phyloP scores from a whole-genome alignment of 2,113 vertebrate genomes.

The Leptodactylus fuscus region DNA sequence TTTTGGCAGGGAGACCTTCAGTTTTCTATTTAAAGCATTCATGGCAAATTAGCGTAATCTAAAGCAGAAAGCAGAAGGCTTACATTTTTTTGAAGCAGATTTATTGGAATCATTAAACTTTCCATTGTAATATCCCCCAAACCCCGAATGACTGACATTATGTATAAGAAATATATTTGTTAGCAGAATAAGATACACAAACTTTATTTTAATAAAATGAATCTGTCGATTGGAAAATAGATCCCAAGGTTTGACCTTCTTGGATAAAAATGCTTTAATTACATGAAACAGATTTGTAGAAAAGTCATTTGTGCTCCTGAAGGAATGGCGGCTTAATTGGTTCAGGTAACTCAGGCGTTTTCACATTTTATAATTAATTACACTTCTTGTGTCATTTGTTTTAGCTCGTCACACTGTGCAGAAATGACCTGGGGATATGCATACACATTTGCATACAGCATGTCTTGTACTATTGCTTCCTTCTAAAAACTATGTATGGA shows the following conservation, averaged over 20 bases:
- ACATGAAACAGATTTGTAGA: slow-evolving; percentile 56
- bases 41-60: slow-evolving; percentile 57
- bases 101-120: slow-evolving; percentile 44
- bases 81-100: slow-evolving; percentile 38
- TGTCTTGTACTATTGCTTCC: slow-evolving; percentile 14
- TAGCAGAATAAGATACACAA: slow-evolving; percentile 13
- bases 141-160: neutral
- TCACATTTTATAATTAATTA: slow-evolving; percentile 59
- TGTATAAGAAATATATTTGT: slow-evolving; percentile 21
- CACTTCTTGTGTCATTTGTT: slow-evolving; percentile 59
- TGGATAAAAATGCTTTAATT: slow-evolving; percentile 58
- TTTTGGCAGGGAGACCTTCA: slow-evolving; percentile 56
- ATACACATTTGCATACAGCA: slow-evolving; percentile 54
- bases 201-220: slow-evolving; percentile 16
- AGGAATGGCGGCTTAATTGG: slow-evolving; percentile 56
- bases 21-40: slow-evolving; percentile 52
- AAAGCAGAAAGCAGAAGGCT: slow-evolving; percentile 46
- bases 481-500: slow-evolving; percentile 16
- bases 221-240: slow-evolving; percentile 22
- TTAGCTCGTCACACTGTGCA: slow-evolving; percentile 53
- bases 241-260: slow-evolving; percentile 50
- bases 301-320: slow-evolving; percentile 55
- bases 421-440: slow-evolving; percentile 52
- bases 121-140: slow-evolving; percentile 31
- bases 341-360: slow-evolving; percentile 56